Evolutionary conservation across 2,797 vertebrate species (phyloP).

Genomic region (Pseudopleuronectes americanus): DNA sequence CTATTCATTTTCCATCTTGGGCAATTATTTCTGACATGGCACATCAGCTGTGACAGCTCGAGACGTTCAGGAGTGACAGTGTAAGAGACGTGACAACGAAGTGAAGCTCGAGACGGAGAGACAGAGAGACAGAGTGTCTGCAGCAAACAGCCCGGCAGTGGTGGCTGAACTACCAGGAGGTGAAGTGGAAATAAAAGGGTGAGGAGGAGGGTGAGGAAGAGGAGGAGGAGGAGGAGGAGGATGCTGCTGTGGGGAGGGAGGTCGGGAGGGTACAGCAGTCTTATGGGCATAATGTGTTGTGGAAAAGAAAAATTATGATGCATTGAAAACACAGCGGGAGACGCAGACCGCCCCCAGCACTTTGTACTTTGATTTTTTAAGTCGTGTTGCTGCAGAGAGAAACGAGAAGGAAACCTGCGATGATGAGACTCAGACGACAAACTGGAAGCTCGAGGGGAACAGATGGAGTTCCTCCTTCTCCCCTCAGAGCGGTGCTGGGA

Average conservation of each 20-base stretch:
- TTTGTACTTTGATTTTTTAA: constrained; percentile 14
- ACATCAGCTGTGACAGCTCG: constrained; percentile 65
- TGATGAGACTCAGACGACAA: background rate
- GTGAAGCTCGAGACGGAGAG: constrained; percentile 47
- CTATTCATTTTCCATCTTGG: constrained; percentile 47
- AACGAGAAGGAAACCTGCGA: constrained; percentile 4
- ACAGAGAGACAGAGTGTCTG: constrained; percentile 21
- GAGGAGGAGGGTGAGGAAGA: constrained; percentile 11
- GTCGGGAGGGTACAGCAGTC: background rate
- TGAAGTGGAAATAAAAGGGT: constrained; percentile 50
- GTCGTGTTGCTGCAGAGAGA: background rate
- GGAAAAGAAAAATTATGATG: constrained; percentile 41
- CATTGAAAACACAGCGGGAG: constrained; percentile 46
- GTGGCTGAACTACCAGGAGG: constrained; percentile 27
- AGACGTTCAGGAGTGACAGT: constrained; percentile 58
- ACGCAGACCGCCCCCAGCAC: background rate
- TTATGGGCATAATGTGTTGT: constrained; percentile 6
- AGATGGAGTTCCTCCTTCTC: background rate
- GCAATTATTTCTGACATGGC: constrained; percentile 62
- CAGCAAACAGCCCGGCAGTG: constrained; percentile 29
- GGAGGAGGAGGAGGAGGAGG: background rate
- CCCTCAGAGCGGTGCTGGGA: no score
- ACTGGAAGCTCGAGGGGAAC: background rate
- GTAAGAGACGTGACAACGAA: constrained; percentile 49
- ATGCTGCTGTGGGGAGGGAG: background rate